A percentile compares a stretch with the other conserved stretches of the same genome.
phyloP scores from a whole-genome alignment of 2,888 invertebrate genomes.

The Holacanthella duospinosa region DNA sequence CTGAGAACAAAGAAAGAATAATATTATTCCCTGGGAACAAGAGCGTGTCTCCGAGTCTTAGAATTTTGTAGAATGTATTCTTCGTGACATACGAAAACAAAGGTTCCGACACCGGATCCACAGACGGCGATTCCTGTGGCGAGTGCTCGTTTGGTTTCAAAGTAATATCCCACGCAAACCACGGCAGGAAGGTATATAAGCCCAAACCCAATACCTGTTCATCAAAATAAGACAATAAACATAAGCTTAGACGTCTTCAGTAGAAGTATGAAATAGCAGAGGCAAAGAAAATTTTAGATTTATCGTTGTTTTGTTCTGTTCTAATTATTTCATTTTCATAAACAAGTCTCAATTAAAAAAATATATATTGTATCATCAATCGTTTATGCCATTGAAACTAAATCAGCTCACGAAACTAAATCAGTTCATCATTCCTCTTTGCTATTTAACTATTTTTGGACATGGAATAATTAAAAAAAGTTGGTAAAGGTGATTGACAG shows the following conservation, averaged over 20 bases:
- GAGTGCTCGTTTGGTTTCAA: slow-evolving; percentile 85
- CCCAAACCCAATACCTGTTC: slow-evolving; percentile 84
- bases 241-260: neutral
- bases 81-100: slow-evolving; percentile 55
- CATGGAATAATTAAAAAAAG: too few species aligned
- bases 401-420: too few species aligned
- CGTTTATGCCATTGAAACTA: too few species aligned
- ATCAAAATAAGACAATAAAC: too few species aligned
- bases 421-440: too few species aligned
- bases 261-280: neutral
- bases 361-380: too few species aligned
- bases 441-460: too few species aligned
- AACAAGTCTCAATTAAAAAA: too few species aligned
- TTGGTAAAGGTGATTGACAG: too few species aligned
- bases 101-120: slow-evolving; percentile 70
- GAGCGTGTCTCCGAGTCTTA: too few species aligned
- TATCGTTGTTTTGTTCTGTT: too few species aligned
- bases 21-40: neutral
- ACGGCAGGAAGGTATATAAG: slow-evolving; percentile 92
- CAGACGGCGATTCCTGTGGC: slow-evolving; percentile 66
- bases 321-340: neutral
- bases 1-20: neutral
- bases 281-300: neutral
- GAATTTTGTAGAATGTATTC: too few species aligned
- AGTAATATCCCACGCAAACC: slow-evolving; percentile 93